Percentiles rank a stretch among this genome's conserved stretches.
These are phyloP conservation scores for Sebastes baramenuke DNA, from an alignment of 2,797 vertebrate species.

Conservation along the genomic window DNA sequence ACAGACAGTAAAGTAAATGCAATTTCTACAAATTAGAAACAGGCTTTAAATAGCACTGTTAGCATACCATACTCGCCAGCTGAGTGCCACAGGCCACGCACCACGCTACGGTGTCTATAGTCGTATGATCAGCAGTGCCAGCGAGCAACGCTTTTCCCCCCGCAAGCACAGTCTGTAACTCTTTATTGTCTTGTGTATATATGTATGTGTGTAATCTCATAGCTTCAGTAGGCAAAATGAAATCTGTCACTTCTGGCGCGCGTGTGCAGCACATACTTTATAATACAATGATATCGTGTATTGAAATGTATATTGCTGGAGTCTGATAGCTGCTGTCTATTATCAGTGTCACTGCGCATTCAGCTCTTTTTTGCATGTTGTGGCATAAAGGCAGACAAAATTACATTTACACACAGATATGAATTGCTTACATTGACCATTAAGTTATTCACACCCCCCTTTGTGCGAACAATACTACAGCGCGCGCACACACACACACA, in stretches of 20 bases:
- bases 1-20: constrained; percentile 59
- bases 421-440: constrained; percentile 27
- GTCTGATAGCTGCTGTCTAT: constrained; percentile 27
- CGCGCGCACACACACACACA: background rate
- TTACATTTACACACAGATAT: constrained; percentile 32
- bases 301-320: constrained; percentile 11
- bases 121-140: constrained; percentile 8
- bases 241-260: constrained; percentile 37
- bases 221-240: constrained; percentile 35
- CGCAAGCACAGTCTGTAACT: background rate
- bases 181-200: constrained; percentile 26
- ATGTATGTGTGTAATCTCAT: constrained; percentile 28
- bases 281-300: constrained; percentile 25
- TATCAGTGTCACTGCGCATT: constrained; percentile 30
- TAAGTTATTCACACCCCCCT: constrained; percentile 2
- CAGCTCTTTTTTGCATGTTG: constrained; percentile 3
- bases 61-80: constrained; percentile 8
- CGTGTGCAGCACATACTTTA: background rate
- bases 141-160: background rate
- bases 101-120: background rate
- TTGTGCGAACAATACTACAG: constrained; percentile 5
- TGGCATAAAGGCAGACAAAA: constrained; percentile 34
- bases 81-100: constrained; percentile 12
- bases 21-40: constrained; percentile 61
- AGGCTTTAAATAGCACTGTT: constrained; percentile 63